Percentiles rank a stretch among this genome's conserved stretches.
Evolutionary conservation across 1,140 invertebrate genomes (phyloP).

Genomic region (Drosophila bocqueti): DNA sequence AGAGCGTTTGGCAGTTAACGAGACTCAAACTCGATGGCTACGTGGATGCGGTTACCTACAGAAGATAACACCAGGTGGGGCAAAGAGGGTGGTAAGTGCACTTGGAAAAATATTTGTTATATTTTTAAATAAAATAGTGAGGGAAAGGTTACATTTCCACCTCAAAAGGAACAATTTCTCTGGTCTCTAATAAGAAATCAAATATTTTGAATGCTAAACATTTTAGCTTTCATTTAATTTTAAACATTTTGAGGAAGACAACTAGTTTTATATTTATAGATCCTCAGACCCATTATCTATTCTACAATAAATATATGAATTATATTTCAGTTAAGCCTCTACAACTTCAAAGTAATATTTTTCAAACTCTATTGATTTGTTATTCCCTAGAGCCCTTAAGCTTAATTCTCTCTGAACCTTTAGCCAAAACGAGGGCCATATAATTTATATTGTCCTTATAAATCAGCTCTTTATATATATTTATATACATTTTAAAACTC

Average conservation of each 20-base stretch:
- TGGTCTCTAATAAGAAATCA: no score
- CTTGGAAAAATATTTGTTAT: background rate
- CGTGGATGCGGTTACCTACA: slow-evolving; percentile 43
- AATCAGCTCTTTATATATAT: slow-evolving; percentile 16
- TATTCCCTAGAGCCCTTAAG: background rate
- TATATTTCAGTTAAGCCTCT: background rate
- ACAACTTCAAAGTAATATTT: no score
- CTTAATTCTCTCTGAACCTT: background rate
- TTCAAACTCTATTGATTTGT: no score
- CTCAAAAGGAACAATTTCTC: no score
- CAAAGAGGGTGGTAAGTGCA: slow-evolving; percentile 1
- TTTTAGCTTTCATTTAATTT: no score
- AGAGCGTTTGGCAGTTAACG: slow-evolving; percentile 78
- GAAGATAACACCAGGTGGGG: slow-evolving; percentile 12
- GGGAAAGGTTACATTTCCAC: no score
- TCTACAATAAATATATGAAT: background rate
- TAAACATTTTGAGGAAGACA: no score
- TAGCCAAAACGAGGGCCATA: background rate
- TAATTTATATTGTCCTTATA: slow-evolving; percentile 7
- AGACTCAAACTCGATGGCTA: slow-evolving; percentile 51
- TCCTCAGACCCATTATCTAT: background rate
- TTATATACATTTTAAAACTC: background rate
- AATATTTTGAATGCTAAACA: no score
- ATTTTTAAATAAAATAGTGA: no score
- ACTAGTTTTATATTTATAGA: background rate